Evolutionary conservation across 2,797 vertebrate genomes (phyloP), one percentile per base, ranked within the genome.

Genomic region (Salmo trutta): DNA sequence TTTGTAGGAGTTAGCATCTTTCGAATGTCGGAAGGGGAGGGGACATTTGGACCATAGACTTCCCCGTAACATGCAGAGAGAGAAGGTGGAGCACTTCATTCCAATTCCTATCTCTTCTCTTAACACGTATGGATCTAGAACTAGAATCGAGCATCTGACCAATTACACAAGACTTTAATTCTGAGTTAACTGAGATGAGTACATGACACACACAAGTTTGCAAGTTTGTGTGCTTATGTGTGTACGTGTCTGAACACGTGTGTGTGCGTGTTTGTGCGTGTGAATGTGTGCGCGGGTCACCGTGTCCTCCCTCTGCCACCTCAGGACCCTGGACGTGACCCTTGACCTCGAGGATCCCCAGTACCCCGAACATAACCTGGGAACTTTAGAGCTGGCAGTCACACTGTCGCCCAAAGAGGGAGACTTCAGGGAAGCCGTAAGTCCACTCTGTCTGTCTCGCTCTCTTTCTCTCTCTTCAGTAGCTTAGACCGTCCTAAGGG

Each of bases 301-400:
- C 2, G 12, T 69, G 47, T 56, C 16, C 52, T 31, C 21, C n/a
- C 16, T 47, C 12, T 33, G 33, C 83, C 84, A 56, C 82, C 72
- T 71, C 77, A 99, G 97, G 89, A 86, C 93, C 75, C 93, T 94
- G 79, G 95, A 98, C 82, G 92, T 99, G 85, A 95, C 91, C 0
- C 87, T 99, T 84, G 93, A 94, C 79, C 91, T 99, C 85, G 97
- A 96, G 87, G 98, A 99, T 84, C 93, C 96, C 16, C 97, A 96
- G 86, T 97, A 96, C 79, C 96, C 97, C 41, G 96, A 97, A 75
- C 91, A 98, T 86, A 92, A 97, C 79, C 91, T 99, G 82, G 98
- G 98, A 77, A 94, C 83, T 76, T 92, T 99, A 86, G 92, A 97
- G 3, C 86, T 99, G 1, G 90, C 91, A 0, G 91, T 98, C 73